phyloP scores from a whole-genome alignment of 2,888 invertebrate species.

The Lysandra bellargus region DNA sequence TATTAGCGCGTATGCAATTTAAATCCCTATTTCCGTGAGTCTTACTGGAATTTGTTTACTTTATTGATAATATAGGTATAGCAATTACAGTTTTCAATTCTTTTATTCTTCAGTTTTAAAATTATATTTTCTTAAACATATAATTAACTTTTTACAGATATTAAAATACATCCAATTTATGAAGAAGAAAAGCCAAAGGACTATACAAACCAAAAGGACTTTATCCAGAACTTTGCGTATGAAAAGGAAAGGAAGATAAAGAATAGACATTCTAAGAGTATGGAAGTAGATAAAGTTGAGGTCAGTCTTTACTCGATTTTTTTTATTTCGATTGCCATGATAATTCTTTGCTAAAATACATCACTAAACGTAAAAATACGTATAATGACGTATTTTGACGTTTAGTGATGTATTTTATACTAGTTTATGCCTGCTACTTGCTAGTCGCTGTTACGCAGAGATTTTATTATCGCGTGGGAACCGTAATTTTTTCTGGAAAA shows the following conservation, averaged over 20 bases:
- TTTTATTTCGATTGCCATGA: neutral
- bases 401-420: too few species aligned
- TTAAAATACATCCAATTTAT: conserved; percentile 67
- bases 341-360: too few species aligned
- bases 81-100: neutral
- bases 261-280: conserved; percentile 37
- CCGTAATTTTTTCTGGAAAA: too few species aligned
- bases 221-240: conserved; percentile 74
- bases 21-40: too few species aligned
- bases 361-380: too few species aligned
- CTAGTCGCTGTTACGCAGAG: too few species aligned
- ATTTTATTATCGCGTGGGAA: too few species aligned
- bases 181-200: conserved; percentile 64
- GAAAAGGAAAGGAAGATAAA: conserved; percentile 48
- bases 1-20: too few species aligned
- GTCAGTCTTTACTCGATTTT: neutral
- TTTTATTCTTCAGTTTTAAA: neutral
- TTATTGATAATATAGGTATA: neutral
- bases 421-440: too few species aligned
- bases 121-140: neutral
- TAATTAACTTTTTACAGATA: conserved; percentile 50
- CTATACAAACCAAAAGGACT: conserved; percentile 74
- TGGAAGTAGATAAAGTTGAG: conserved; percentile 44
- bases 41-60: too few species aligned
- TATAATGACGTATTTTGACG: too few species aligned